phyloP scores from a whole-genome alignment of 2,113 vertebrate genomes.

The Cynopterus brachyotis region DNA sequence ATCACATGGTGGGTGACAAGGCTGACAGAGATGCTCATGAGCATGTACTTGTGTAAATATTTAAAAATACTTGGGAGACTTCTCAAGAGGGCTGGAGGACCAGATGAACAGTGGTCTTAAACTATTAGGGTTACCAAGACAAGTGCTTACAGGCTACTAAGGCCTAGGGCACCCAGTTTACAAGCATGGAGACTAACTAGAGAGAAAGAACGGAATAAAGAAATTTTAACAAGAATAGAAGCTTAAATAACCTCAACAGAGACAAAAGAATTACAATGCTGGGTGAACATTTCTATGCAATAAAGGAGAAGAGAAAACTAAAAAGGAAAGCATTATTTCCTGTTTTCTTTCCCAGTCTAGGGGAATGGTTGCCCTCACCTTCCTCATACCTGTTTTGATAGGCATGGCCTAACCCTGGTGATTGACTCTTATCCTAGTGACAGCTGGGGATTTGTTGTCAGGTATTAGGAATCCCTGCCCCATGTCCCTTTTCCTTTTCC shows the following conservation, averaged over 20 bases:
- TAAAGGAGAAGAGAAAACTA: neutral
- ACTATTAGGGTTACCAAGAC: neutral
- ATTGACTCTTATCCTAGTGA: neutral
- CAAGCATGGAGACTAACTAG: neutral
- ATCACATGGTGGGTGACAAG: neutral
- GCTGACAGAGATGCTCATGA: neutral
- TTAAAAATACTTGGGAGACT: neutral
- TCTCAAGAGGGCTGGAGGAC: neutral
- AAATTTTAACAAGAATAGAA: neutral
- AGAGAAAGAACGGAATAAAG: neutral
- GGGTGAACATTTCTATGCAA: neutral
- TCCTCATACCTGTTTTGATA: neutral
- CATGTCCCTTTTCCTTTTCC: neutral
- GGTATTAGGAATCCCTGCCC: neutral
- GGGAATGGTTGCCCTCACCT: neutral
- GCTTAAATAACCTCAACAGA: neutral
- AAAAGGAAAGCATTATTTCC: neutral
- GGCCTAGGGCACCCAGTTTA: neutral
- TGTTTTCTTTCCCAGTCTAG: neutral
- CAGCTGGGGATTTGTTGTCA: neutral
- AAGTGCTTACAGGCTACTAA: neutral
- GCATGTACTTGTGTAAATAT: neutral
- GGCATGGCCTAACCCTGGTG: neutral
- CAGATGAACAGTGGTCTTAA: neutral
- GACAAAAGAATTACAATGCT: neutral